phyloP scores from a whole-genome alignment of 2,797 vertebrate genomes.

The Botia kubotai region DNA sequence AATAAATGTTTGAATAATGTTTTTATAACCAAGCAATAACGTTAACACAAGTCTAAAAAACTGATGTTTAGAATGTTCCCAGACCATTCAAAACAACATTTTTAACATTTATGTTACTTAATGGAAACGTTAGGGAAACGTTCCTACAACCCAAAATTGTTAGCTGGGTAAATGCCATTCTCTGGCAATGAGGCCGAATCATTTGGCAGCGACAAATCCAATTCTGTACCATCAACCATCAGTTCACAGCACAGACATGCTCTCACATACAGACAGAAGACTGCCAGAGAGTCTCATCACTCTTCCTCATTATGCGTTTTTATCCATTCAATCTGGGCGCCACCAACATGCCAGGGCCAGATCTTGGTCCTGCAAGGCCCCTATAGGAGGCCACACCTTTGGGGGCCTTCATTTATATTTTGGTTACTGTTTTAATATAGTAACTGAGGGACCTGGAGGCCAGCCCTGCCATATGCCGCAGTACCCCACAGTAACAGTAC shows the following conservation, averaged over 20 bases:
- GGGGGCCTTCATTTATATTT: not conserved
- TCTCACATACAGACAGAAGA: constrained; percentile 5
- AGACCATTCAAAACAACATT: no score
- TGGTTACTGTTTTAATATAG: not conserved
- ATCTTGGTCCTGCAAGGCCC: not conserved
- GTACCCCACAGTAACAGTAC: constrained; percentile 12
- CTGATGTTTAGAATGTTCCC: no score
- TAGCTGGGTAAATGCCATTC: not conserved
- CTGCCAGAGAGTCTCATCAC: not conserved
- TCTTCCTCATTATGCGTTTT: not conserved
- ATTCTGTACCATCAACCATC: not conserved
- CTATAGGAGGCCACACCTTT: constrained; percentile 1
- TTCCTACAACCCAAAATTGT: no score
- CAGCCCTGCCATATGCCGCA: not conserved
- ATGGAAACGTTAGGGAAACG: no score
- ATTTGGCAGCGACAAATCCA: not conserved
- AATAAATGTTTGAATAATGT: no score
- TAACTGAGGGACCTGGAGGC: not conserved
- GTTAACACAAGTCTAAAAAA: no score
- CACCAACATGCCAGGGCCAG: not conserved
- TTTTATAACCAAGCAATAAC: no score
- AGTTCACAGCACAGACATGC: constrained; percentile 1
- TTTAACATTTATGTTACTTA: no score
- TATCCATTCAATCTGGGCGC: not conserved
- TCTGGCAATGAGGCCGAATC: not conserved